Conservation (phyloP, 2,113 vertebrate genomes). For the Corapipo altera region DNA sequence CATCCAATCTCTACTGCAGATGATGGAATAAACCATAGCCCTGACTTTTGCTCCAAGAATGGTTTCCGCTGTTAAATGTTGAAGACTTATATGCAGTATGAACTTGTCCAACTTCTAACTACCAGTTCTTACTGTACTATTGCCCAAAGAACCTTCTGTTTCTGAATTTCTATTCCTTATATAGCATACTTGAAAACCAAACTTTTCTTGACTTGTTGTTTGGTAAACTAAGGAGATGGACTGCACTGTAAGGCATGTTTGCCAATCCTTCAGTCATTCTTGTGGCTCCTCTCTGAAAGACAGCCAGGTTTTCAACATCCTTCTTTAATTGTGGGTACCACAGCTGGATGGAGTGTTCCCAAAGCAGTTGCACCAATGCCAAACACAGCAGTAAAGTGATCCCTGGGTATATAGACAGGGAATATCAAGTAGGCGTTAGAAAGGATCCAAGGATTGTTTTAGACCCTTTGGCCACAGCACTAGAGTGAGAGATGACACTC, state of each 20-base stretch:
- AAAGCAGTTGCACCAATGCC: background rate
- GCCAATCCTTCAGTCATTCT: background rate
- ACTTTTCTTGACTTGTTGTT: background rate
- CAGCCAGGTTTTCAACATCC: constrained; percentile 3
- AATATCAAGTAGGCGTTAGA: constrained; percentile 3
- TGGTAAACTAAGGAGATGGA: background rate
- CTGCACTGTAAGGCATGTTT: background rate
- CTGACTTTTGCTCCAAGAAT: background rate
- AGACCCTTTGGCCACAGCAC: background rate
- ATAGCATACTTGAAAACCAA: background rate
- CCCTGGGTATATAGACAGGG: background rate
- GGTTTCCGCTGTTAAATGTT: background rate
- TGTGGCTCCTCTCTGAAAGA: constrained; percentile 28
- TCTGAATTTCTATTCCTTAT: background rate
- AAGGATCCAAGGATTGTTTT: constrained; percentile 9
- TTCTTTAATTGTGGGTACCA: constrained; percentile 44
- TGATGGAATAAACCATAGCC: background rate
- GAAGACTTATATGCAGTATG: background rate
- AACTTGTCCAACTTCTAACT: background rate
- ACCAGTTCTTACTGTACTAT: background rate
- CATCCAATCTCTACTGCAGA: background rate
- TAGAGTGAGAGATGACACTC: background rate
- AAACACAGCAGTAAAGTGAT: constrained; percentile 53
- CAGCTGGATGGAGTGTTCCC: constrained; percentile 18
- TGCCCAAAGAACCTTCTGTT: constrained; percentile 18